Evolutionary conservation across 2,113 vertebrate genomes (phyloP).

Genomic region (Daboia siamensis): DNA sequence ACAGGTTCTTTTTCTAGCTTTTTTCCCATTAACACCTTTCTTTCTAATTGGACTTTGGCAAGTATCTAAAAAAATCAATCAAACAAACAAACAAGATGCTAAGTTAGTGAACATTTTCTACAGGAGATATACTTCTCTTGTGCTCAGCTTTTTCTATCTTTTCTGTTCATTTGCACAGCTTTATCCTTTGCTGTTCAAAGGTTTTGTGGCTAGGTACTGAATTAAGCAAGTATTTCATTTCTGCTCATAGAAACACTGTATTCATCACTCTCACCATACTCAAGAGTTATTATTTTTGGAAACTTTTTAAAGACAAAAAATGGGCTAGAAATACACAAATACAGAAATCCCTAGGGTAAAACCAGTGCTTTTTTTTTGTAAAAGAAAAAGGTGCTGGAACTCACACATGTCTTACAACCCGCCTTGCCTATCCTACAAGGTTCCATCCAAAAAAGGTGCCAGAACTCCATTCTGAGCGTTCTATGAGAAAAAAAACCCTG

Average conservation of each 20-base stretch:
- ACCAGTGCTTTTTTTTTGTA: too few species aligned
- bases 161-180: neutral
- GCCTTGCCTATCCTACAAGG: too few species aligned
- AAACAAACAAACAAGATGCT: neutral
- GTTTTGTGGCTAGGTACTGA: neutral
- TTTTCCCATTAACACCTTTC: conserved; percentile 34
- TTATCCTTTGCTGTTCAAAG: neutral
- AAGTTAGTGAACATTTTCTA: conserved; percentile 15
- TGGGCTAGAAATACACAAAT: neutral
- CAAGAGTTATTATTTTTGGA: neutral
- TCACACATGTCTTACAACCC: too few species aligned
- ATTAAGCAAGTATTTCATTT: neutral
- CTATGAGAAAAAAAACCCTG: too few species aligned
- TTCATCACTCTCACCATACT: neutral
- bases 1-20: conserved; percentile 24
- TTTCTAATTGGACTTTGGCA: conserved; percentile 21
- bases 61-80: conserved; percentile 27
- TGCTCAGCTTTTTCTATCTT: neutral
- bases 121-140: conserved; percentile 3
- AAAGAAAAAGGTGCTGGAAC: too few species aligned
- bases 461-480: too few species aligned
- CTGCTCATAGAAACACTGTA: neutral
- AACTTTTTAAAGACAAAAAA: neutral
- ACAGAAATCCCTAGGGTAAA: neutral
- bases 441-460: too few species aligned